A percentile compares a stretch with the other conserved stretches of the same genome.
Conservation (phyloP, 2,888 invertebrate species). For the Mythimna pallens region DNA sequence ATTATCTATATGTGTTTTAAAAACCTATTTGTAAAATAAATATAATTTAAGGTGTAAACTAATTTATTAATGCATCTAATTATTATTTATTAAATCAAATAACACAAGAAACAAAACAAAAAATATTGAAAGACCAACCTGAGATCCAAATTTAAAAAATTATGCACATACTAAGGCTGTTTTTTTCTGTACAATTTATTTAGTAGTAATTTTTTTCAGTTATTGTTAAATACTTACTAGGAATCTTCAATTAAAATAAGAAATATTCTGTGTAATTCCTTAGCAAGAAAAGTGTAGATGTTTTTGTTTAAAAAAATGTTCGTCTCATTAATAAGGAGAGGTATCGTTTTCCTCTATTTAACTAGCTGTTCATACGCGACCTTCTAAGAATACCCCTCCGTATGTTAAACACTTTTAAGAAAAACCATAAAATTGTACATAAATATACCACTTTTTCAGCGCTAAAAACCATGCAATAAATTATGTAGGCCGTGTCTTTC, state of each 20-base stretch:
- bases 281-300: too few species aligned
- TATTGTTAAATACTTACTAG: neutral
- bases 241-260: constrained; percentile 5
- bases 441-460: neutral
- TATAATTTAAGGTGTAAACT: neutral
- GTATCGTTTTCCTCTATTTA: constrained; percentile 8
- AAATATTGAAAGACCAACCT: neutral
- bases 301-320: neutral
- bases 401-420: constrained; percentile 14
- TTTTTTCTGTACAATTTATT: neutral
- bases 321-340: neutral
- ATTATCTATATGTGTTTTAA: too few species aligned
- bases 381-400: constrained; percentile 16
- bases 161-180: too few species aligned
- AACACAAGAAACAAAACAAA: neutral
- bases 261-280: constrained; percentile 3
- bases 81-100: neutral
- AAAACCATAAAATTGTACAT: constrained; percentile 1
- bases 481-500: neutral
- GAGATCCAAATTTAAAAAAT: neutral
- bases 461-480: neutral
- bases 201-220: neutral
- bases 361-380: neutral
- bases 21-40: too few species aligned
- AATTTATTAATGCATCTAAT: neutral